Percentiles rank a stretch among this genome's conserved stretches.
These are phyloP conservation scores for Phengaris alcon DNA, from an alignment of 2,888 invertebrate genomes.

Conservation along the genomic window DNA sequence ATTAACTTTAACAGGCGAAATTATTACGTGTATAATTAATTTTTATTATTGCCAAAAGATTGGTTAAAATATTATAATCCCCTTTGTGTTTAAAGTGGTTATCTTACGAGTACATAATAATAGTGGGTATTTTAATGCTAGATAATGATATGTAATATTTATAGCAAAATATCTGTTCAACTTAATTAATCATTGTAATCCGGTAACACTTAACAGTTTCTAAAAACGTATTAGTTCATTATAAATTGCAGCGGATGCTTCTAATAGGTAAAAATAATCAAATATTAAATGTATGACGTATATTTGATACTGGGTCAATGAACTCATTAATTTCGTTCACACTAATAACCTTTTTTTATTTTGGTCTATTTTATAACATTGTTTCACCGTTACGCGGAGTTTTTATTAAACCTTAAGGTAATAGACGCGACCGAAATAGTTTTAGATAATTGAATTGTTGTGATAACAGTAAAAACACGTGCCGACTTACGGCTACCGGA, in stretches of 20 bases:
- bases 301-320: conserved; percentile 1
- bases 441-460: conserved; percentile 20
- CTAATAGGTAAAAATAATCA: not conserved
- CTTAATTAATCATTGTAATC: not conserved
- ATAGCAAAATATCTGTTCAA: too few relatives aligned
- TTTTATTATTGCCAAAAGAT: too few relatives aligned
- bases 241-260: not conserved
- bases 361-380: conserved; percentile 1
- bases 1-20: too few relatives aligned
- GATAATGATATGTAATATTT: too few relatives aligned
- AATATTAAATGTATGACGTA: not conserved
- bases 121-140: too few relatives aligned
- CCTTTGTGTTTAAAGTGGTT: too few relatives aligned
- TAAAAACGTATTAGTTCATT: not conserved
- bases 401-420: conserved; percentile 13
- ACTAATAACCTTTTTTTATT: conserved; percentile 24
- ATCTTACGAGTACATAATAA: too few relatives aligned
- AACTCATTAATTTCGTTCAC: conserved; percentile 22
- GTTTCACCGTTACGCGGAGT: conserved; percentile 4
- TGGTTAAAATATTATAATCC: too few relatives aligned
- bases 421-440: conserved; percentile 2
- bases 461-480: not conserved
- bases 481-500: not conserved
- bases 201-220: not conserved
- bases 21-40: too few relatives aligned